Evolutionary conservation across 2,113 vertebrate species (phyloP).

Genomic region (Chelonoidis abingdonii): DNA sequence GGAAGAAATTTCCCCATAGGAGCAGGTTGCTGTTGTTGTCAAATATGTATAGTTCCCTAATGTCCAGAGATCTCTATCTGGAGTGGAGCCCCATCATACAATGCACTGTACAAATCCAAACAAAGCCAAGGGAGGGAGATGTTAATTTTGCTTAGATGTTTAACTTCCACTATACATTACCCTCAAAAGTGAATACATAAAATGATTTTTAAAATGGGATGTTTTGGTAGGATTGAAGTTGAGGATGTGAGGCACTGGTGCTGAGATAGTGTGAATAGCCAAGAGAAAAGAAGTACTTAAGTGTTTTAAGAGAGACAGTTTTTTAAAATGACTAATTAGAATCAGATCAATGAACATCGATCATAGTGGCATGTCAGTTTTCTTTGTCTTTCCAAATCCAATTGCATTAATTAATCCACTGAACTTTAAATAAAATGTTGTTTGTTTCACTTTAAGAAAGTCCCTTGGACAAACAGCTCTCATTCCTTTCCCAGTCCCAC

Average conservation of each 20-base stretch:
- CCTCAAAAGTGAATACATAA: not conserved
- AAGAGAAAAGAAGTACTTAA: slow-evolving; percentile 67
- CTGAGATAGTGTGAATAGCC: slow-evolving; percentile 55
- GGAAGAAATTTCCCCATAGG: not conserved
- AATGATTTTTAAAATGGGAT: not conserved
- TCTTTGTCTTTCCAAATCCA: slow-evolving; percentile 77
- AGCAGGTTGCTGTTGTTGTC: not conserved
- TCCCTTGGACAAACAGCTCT: not conserved
- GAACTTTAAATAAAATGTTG: not conserved
- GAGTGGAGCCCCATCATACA: slow-evolving; percentile 2
- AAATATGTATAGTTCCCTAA: not conserved
- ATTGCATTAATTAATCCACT: slow-evolving; percentile 69
- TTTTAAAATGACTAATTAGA: slow-evolving; percentile 72
- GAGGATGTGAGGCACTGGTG: not conserved
- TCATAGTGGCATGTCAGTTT: slow-evolving; percentile 68
- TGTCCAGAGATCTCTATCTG: not conserved
- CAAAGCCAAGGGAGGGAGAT: slow-evolving; percentile 8
- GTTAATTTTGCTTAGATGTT: slow-evolving; percentile 8
- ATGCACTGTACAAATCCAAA: slow-evolving; percentile 10
- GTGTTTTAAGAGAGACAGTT: slow-evolving; percentile 56
- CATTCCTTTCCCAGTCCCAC: not conserved
- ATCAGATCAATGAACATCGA: slow-evolving; percentile 63
- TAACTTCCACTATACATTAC: slow-evolving; percentile 10
- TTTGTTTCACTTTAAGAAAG: not conserved
- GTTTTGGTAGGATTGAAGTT: not conserved